phyloP scores from a whole-genome alignment of 2,888 invertebrate species.

The Eupithecia tripunctaria region DNA sequence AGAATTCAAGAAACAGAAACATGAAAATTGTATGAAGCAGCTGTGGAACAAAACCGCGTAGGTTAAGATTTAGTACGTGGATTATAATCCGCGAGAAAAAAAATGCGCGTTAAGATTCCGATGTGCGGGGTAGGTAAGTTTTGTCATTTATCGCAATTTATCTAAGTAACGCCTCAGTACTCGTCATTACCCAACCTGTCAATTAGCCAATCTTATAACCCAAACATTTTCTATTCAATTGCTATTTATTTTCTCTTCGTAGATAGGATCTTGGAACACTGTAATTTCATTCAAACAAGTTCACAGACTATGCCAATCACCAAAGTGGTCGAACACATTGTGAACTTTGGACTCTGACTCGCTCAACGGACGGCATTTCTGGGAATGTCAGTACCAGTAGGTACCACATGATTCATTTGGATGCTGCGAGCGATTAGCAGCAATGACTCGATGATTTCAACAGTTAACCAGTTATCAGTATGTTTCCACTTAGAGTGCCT shows the following conservation, averaged over 20 bases:
- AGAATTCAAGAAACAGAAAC: too few relatives aligned
- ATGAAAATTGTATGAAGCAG: too few relatives aligned
- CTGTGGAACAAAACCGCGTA: too few relatives aligned
- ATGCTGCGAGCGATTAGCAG: conserved; percentile 13
- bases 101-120: too few relatives aligned
- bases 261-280: not conserved
- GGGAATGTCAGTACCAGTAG: conserved; percentile 45
- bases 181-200: not conserved
- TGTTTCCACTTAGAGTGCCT: not conserved
- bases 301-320: not conserved
- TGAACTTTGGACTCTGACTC: conserved; percentile 51
- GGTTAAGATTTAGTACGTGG: too few relatives aligned
- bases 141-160: too few relatives aligned
- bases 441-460: conserved; percentile 28
- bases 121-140: too few relatives aligned
- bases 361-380: conserved; percentile 44
- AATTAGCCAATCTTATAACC: not conserved
- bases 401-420: conserved; percentile 33
- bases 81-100: too few relatives aligned
- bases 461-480: not conserved
- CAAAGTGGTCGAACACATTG: conserved; percentile 29
- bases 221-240: not conserved
- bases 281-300: not conserved
- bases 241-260: not conserved
- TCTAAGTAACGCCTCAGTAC: not conserved